Base-by-base conservation (phyloP, 1,140 invertebrate genomes). In the Drosophila prosaltans region DNA sequence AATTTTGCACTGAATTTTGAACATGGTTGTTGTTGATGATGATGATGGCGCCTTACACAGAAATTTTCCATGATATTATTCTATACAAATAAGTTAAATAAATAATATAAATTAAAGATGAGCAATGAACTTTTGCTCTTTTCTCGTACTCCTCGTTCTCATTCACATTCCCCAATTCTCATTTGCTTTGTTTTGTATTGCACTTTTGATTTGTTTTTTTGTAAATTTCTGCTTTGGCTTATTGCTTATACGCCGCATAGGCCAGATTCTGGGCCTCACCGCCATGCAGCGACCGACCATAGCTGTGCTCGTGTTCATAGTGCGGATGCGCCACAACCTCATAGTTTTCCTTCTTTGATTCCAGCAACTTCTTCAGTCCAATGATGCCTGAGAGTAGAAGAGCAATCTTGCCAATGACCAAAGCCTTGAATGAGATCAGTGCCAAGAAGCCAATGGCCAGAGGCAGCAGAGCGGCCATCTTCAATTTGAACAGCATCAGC, bases 341-440 rank as follows among this genome's bases (percentile, higher is more conserved):
- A 88, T 96, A 97, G 79, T 94, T 95, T 57, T 94, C 94, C 59
- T 94, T 93, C 80, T 96, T 96, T 78, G 93, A 93, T 41, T 94
- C 95, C 32, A 97, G 91, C 5, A 97, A 93, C 86, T 97, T 97
- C 93, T 97, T 96, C 70, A 97, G 92, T 4, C 95, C 96, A 76
- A 97, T 95, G 73, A 97, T 94, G 73, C 94, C 94, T 71, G 95
- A 95, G 63, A 97, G 94, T 48, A 97, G 94, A 7, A 97, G 94
- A 7, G 96, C 95, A 68, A 97, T 94, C 93, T 97, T 97, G 90
- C 96, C 96, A 74, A 97, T 94, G 55, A 97, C 93, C 60, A 97
- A 93, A 16, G 96, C 96, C 93, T 97, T 97, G 93, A 97, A 95
- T 5, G 96, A 96, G 36, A 97, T 93, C n/a, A 97, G 93, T 7